Evolutionary conservation across 2,888 invertebrate genomes (phyloP).

Genomic region (Sympetrum striolatum): DNA sequence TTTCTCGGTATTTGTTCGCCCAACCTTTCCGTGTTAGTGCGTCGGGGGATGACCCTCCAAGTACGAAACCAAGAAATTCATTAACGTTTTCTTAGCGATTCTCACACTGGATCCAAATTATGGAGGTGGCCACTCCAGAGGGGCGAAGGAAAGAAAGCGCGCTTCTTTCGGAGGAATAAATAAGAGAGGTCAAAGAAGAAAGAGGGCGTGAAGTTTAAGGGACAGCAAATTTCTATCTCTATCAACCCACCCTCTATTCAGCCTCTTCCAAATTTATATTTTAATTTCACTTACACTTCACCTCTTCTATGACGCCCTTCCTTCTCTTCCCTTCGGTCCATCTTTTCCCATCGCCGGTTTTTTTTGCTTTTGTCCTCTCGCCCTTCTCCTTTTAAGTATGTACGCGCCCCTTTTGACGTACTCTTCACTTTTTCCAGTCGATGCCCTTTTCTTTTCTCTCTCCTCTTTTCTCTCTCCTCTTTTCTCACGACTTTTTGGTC

Average conservation of each 20-base stretch:
- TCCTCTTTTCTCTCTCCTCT: neutral
- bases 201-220: neutral
- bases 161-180: neutral
- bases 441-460: neutral
- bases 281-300: neutral
- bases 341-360: neutral
- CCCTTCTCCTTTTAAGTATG: neutral
- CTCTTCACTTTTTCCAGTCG: neutral
- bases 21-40: neutral
- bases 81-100: conserved; percentile 31
- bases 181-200: neutral
- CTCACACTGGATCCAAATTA: conserved; percentile 28
- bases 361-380: neutral
- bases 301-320: neutral
- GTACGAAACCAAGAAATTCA: conserved; percentile 23
- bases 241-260: neutral
- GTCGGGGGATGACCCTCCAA: neutral
- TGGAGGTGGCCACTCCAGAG: conserved; percentile 8
- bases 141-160: neutral
- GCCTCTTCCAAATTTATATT: neutral
- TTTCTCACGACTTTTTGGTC: neutral
- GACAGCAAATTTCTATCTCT: neutral
- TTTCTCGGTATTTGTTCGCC: neutral
- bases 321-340: neutral
- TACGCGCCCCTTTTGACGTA: neutral